Evolutionary conservation across 2,113 vertebrate genomes (phyloP), one percentile per base, ranked within the genome.

Genomic region (Salvelinus sp.): DNA sequence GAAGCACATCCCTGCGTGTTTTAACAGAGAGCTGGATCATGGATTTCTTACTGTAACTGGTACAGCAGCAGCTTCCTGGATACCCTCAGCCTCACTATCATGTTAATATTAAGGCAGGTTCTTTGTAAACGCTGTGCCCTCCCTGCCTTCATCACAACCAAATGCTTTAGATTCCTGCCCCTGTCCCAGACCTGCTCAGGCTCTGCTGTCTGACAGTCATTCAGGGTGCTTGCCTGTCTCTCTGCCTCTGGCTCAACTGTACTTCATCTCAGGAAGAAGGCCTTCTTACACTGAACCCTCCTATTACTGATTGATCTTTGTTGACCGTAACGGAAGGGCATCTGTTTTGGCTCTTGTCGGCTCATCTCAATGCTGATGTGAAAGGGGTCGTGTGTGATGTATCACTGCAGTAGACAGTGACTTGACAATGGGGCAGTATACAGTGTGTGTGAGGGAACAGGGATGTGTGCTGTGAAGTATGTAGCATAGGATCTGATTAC

Each of bases 61-160:
- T 6, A 18, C 27, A 10, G 70, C 22, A 72, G 70, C 27, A 48
- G 48, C 60, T 63, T 23, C 6, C 20, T 22, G n/a, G 38, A 44
- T 75, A 66, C 73, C 69, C 76, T 25, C 76, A 57, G 72, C 71
- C 82, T 83, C 80, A 76, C 62, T 68, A 80, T 83, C 81, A 82
- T 63, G 9, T 12, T 10, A 44, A 44, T 44, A 9, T 54, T 16
- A 54, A 54, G 50, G 81, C 79, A 74, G 72, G 77, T 79, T 87
- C 84, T 88, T 86, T 86, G 82, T 90, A 89, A 87, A 88, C 66
- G 65, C 75, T 75, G 84, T 48, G 79, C 78, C 80, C 80, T 76
- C 80, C 69, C 4, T 54, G 80, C 79, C 82, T 82, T 90, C 90
- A 89, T 90, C 87, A 85, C 76, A 86, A 82, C 90, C 38, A 90